phyloP scores from a whole-genome alignment of 2,888 invertebrate genomes.

The Nyleta sp. region DNA sequence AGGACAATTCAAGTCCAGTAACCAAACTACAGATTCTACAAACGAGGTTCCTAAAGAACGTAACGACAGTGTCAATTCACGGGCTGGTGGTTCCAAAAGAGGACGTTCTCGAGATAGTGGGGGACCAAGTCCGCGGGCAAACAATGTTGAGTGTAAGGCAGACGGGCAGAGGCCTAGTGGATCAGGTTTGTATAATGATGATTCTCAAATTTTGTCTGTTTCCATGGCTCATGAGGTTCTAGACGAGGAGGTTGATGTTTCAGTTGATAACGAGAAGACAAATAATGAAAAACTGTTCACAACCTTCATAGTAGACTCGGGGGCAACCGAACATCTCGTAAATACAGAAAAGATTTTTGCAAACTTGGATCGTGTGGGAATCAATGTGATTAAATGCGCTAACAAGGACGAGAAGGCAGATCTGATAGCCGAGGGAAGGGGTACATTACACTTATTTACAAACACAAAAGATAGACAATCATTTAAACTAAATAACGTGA shows the following conservation, averaged over 20 bases:
- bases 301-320: slow-evolving; percentile 2
- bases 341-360: slow-evolving; percentile 63
- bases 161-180: background rate
- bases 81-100: too few species aligned
- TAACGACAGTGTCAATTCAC: too few species aligned
- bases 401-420: slow-evolving; percentile 62
- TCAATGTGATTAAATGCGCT: slow-evolving; percentile 59
- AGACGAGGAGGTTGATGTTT: background rate
- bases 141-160: too few species aligned
- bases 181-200: background rate
- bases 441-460: slow-evolving; percentile 49
- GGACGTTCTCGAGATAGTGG: background rate
- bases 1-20: too few species aligned
- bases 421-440: slow-evolving; percentile 62
- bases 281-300: background rate
- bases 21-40: too few species aligned
- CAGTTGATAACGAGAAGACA: background rate
- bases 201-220: background rate
- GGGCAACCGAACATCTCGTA: slow-evolving; percentile 65
- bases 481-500: slow-evolving; percentile 58
- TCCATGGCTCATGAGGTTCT: background rate
- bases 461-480: slow-evolving; percentile 13
- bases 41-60: too few species aligned
- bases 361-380: slow-evolving; percentile 47
- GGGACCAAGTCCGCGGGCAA: too few species aligned